Evolutionary conservation across 1,140 invertebrate genomes (phyloP).

Genomic region (Neodiprion fabricii): DNA sequence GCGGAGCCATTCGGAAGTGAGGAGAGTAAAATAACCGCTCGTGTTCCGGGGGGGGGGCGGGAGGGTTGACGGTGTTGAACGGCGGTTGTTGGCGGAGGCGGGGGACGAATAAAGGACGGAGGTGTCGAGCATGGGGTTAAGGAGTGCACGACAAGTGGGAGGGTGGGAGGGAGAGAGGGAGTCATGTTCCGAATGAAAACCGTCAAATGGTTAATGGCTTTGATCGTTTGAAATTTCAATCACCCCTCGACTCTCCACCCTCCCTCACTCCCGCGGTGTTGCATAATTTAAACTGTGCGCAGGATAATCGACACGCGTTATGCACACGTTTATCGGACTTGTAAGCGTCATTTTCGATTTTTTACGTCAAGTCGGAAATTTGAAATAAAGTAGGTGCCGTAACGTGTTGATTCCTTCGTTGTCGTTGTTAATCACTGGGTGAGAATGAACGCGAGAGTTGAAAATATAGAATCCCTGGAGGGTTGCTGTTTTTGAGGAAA

Average conservation of each 20-base stretch:
- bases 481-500: too few species aligned
- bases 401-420: too few species aligned
- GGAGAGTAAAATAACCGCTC: not conserved
- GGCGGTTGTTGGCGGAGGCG: not conserved
- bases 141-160: too few species aligned
- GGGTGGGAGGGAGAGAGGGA: not conserved
- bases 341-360: too few species aligned
- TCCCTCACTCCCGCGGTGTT: not conserved
- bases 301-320: not conserved
- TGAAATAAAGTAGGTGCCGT: too few species aligned
- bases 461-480: too few species aligned
- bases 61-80: not conserved
- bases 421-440: too few species aligned
- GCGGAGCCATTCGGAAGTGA: not conserved
- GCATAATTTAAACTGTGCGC: not conserved
- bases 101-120: not conserved
- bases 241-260: not conserved
- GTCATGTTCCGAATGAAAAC: conserved; percentile 3
- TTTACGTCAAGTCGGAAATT: too few species aligned
- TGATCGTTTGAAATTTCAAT: conserved; percentile 3
- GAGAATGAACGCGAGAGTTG: too few species aligned
- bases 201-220: conserved; percentile 9
- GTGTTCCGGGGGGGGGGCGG: conserved; percentile 4
- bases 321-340: not conserved
- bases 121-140: not conserved